These are phyloP conservation scores for Oscheius myriophilus DNA, from an alignment of 2,888 invertebrate species.

Conservation along the genomic window DNA sequence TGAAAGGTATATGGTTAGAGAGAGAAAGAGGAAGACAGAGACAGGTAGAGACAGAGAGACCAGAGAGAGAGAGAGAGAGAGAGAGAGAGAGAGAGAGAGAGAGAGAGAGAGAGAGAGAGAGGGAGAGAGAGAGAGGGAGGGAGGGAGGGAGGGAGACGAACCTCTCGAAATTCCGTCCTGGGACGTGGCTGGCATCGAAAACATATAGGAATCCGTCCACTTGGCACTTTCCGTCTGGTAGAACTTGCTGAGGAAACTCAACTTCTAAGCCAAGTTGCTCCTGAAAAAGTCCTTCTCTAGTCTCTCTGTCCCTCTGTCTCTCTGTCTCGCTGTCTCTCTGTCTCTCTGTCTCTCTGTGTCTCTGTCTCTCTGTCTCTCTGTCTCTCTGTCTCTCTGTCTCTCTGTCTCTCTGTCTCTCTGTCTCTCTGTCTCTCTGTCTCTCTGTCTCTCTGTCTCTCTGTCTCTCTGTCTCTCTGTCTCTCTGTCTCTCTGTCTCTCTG, in stretches of 20 bases:
- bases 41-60: no score
- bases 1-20: constrained; percentile 22
- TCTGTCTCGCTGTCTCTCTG: no score
- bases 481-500: background rate
- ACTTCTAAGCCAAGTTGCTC: constrained; percentile 83
- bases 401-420: no score
- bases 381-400: no score
- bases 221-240: constrained; percentile 84
- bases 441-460: no score
- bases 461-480: no score
- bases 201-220: constrained; percentile 95
- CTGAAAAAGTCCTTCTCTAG: constrained; percentile 49
- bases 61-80: constrained; percentile 14
- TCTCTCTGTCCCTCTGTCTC: no score
- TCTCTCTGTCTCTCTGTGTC: no score
- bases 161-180: constrained; percentile 88
- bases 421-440: no score
- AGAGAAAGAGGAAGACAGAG: constrained; percentile 16
- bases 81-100: constrained; percentile 22
- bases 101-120: constrained; percentile 16
- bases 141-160: constrained; percentile 70
- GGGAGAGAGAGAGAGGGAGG: constrained; percentile 14
- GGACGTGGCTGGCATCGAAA: constrained; percentile 93
- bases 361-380: no score
- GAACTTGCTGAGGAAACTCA: constrained; percentile 91